phyloP scores from a whole-genome alignment of 2,113 vertebrate species.

The Oreochromis aureus region DNA sequence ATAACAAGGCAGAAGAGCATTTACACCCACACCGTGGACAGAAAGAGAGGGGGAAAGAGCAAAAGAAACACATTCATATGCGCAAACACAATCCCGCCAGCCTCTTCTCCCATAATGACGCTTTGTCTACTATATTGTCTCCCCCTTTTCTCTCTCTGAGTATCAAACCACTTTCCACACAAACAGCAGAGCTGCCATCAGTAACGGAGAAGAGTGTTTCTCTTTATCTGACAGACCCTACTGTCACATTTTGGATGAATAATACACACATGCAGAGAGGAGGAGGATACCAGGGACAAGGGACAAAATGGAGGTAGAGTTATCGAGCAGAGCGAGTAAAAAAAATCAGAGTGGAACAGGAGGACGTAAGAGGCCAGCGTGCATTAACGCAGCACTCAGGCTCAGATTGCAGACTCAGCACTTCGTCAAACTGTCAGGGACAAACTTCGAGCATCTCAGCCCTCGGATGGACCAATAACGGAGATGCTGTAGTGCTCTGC shows the following conservation, averaged over 20 bases:
- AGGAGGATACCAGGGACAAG: slow-evolving; percentile 2
- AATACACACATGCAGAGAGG: slow-evolving; percentile 65
- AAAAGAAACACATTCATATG: slow-evolving; percentile 27
- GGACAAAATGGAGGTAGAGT: slow-evolving; percentile 28
- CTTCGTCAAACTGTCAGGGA: slow-evolving; percentile 51
- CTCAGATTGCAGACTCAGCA: slow-evolving; percentile 64
- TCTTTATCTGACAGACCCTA: slow-evolving; percentile 54
- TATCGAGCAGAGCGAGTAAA: slow-evolving; percentile 2
- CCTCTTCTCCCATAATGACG: neutral
- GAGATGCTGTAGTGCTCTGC: neutral
- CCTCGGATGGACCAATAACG: slow-evolving; percentile 15
- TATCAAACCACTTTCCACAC: slow-evolving; percentile 50
- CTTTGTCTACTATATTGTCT: slow-evolving; percentile 2
- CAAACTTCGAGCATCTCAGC: slow-evolving; percentile 56
- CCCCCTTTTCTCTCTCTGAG: neutral
- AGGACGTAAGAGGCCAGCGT: neutral
- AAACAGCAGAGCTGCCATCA: slow-evolving; percentile 62
- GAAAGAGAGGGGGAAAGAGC: neutral
- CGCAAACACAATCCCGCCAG: slow-evolving; percentile 8
- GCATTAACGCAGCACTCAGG: slow-evolving; percentile 69
- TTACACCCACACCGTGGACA: slow-evolving; percentile 37
- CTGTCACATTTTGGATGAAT: slow-evolving; percentile 75
- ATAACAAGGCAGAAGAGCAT: slow-evolving; percentile 32
- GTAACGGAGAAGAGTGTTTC: slow-evolving; percentile 64
- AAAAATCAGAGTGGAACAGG: slow-evolving; percentile 9